These are phyloP conservation scores for Amphipoea lucens DNA, from an alignment of 2,888 invertebrate species.

Conservation along the genomic window DNA sequence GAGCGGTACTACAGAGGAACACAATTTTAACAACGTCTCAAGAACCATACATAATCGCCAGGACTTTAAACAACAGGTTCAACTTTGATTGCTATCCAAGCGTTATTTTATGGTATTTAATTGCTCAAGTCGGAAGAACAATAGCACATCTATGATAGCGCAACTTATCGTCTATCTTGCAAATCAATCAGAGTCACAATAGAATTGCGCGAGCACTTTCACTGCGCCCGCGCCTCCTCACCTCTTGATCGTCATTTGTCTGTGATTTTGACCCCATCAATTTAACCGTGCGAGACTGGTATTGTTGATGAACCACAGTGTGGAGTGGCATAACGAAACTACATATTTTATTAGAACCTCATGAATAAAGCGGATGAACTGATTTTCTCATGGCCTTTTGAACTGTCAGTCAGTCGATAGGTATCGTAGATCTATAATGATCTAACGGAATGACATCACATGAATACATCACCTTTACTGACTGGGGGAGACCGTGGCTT, in stretches of 20 bases:
- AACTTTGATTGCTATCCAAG: constrained; percentile 43
- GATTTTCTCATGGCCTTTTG: constrained; percentile 62
- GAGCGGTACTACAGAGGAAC: neutral
- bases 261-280: constrained; percentile 79
- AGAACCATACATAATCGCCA: constrained; percentile 32
- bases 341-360: constrained; percentile 49
- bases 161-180: constrained; percentile 78
- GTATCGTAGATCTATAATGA: constrained; percentile 26
- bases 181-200: constrained; percentile 84
- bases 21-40: neutral
- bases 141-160: constrained; percentile 77
- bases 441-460: constrained; percentile 52
- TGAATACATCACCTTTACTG: constrained; percentile 35
- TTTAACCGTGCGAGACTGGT: constrained; percentile 71
- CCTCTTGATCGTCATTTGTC: constrained; percentile 78
- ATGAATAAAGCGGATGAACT: constrained; percentile 51
- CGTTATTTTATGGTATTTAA: constrained; percentile 75
- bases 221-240: constrained; percentile 71
- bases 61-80: constrained; percentile 35
- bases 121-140: constrained; percentile 80
- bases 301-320: constrained; percentile 64
- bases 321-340: constrained; percentile 43
- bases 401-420: constrained; percentile 51
- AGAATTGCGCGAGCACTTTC: constrained; percentile 82
- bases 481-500: neutral